Evolutionary conservation across 1,140 invertebrate genomes (phyloP), one percentile per base, ranked within the genome.

Genomic region (Diachasma alloeum): DNA sequence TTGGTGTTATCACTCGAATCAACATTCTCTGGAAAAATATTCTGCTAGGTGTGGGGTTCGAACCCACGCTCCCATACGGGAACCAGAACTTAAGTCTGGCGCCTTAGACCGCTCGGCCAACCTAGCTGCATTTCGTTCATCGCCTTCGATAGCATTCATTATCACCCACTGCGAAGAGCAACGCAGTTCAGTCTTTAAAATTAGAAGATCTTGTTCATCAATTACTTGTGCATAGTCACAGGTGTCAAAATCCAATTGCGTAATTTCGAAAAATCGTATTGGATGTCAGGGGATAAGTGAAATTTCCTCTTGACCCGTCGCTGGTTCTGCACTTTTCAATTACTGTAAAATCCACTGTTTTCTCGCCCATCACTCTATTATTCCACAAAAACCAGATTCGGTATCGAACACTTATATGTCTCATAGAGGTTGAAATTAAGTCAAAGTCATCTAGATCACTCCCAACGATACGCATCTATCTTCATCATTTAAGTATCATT

Each of bases 61-160:
- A 91, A 91, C 90, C 89, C 90, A 91, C 90, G 90, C 90, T 90
- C 90, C 89, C 90, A 81, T 76, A 80, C 74, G 88, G 89, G 89
- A 90, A 91, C 90, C 90, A 90, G 90, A 91, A 80, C 90, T 91
- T 91, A 91, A 91, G 83, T 91, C 90, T 91, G 89, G 89, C 89
- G 89, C 90, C 90, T 90, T 91, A 90, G 90, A 90, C 90, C 90
- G 86, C 89, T 90, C 90, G 89, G 90, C 90, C 90, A 90, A 90
- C 89, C 87, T 89, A 86, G 87, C 86, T 22, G 2, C 0, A 63
- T 63, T 31, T 63, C 10, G 4, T 5, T 15, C 0, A 26, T 26
- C 5, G 2, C 0, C 4, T 63, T 63, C 9, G 0, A 26, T 63
- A 26, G 0, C 19, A 0, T 26, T 63, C 22, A 26, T 63, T 1